These are phyloP conservation scores for Daktulosphaira vitifoliae DNA, from an alignment of 1,140 invertebrate genomes.

Conservation along the genomic window DNA sequence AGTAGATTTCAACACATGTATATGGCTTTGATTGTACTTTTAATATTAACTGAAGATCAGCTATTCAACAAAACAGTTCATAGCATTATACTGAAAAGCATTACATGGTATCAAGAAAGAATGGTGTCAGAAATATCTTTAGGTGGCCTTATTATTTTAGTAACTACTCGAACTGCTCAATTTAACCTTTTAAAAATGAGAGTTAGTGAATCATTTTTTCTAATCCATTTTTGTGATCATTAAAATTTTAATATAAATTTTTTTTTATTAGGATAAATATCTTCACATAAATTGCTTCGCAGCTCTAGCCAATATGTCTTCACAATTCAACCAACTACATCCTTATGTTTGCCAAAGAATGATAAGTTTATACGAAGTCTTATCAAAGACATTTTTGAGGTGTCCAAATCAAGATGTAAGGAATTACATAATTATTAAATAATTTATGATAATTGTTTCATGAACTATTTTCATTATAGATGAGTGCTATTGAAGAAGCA, in stretches of 20 bases:
- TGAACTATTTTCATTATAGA: conserved; percentile 46
- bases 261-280: conserved; percentile 71
- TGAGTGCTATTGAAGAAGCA: conserved; percentile 93
- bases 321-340: conserved; percentile 86
- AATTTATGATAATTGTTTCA: neutral
- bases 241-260: neutral
- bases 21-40: conserved; percentile 94
- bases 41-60: conserved; percentile 96
- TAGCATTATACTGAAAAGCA: conserved; percentile 76
- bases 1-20: conserved; percentile 96
- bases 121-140: conserved; percentile 83
- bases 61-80: conserved; percentile 90
- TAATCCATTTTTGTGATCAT: neutral
- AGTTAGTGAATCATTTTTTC: conserved; percentile 46
- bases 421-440: neutral
- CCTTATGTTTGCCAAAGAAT: conserved; percentile 92
- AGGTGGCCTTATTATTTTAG: conserved; percentile 89
- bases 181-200: conserved; percentile 96
- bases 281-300: conserved; percentile 94
- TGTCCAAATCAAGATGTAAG: conserved; percentile 38
- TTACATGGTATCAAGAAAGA: conserved; percentile 87
- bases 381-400: conserved; percentile 55
- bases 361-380: conserved; percentile 76
- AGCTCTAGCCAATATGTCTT: conserved; percentile 95
- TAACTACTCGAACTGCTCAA: conserved; percentile 91